Evolutionary conservation across 2,888 invertebrate genomes (phyloP), one percentile per base, ranked within the genome.

Genomic region (Sinodicranocentrus sp.): DNA sequence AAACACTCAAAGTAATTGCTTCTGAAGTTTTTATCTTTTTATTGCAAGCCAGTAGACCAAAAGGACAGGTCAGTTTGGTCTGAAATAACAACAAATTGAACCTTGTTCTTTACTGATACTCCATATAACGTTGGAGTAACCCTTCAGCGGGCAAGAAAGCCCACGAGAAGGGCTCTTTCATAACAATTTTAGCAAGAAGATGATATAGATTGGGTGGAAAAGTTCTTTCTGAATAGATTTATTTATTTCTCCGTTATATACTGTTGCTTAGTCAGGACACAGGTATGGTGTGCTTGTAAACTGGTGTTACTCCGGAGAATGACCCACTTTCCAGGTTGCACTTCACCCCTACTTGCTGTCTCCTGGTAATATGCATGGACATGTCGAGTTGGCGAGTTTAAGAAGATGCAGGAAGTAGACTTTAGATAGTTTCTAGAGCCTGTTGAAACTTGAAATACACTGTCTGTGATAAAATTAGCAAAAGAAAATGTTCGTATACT

Each of bases 261-360:
- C 10, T 48, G 48, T 57, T 8, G 17, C 13, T n/a, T 48, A 48
- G 57, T 57, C 57, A 57, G 25, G 57, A 57, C n/a, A 57, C 57
- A 57, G 57, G 57, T 57, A 57, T 25, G 48, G 10, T 57, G 25
- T 23, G 8, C 17, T 19, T 21, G 19, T 15, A 21, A 52, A 23
- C 10, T 2, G 25, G 25, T 6, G 57, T 57, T 57, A 6, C 25
- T 10, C 10, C 23, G 25, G 10, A 13, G 57, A n/a, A 28, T 67
- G 67, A 67, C 67, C 67, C 44, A 67, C 23, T 67, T 67, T 67
- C 44, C 43, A 67, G 67, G 67, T 67, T 67, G 67, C 67, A 67
- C 25, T 67, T 67, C 67, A 44, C 67, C 67, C 67, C 67, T 19
- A 10, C 44, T 63, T 63, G 6, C 5, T 28, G n/a, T 48, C 48